Conservation (phyloP, 2,113 vertebrate genomes). For the Suricata suricatta region DNA sequence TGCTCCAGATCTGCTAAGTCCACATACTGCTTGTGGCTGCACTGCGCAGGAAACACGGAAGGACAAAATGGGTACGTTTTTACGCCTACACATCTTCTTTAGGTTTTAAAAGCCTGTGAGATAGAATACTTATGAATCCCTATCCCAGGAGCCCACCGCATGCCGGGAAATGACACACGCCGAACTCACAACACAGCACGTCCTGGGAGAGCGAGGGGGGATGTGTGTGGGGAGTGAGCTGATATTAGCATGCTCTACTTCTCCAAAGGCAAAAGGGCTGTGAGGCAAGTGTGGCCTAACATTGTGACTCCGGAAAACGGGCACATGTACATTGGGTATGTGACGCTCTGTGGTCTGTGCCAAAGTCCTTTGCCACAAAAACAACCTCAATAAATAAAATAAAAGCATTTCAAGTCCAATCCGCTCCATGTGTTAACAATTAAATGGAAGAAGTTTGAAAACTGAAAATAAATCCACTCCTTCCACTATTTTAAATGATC, state of each 20-base stretch:
- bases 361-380: neutral
- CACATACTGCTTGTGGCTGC: slow-evolving; percentile 69
- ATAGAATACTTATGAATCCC: neutral
- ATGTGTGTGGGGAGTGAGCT: accelerated
- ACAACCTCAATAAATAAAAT: slow-evolving; percentile 76
- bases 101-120: neutral
- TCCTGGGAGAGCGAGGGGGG: accelerated
- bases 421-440: neutral
- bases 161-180: no score
- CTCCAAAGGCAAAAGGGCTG: neutral
- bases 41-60: slow-evolving; percentile 47
- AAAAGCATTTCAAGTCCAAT: neutral
- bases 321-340: accelerated
- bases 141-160: accelerated
- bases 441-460: neutral
- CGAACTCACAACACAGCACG: accelerated
- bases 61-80: accelerated
- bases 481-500: neutral
- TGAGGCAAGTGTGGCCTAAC: accelerated
- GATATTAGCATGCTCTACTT: neutral
- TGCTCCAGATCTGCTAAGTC: slow-evolving; percentile 82
- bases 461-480: neutral
- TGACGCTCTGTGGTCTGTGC: neutral
- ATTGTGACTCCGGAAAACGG: accelerated
- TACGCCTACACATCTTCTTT: neutral